Percentiles rank a stretch among this genome's conserved stretches.
These are phyloP conservation scores for Drosophila virilis DNA, from an alignment of 1,140 invertebrate genomes.

Conservation along the genomic window DNA sequence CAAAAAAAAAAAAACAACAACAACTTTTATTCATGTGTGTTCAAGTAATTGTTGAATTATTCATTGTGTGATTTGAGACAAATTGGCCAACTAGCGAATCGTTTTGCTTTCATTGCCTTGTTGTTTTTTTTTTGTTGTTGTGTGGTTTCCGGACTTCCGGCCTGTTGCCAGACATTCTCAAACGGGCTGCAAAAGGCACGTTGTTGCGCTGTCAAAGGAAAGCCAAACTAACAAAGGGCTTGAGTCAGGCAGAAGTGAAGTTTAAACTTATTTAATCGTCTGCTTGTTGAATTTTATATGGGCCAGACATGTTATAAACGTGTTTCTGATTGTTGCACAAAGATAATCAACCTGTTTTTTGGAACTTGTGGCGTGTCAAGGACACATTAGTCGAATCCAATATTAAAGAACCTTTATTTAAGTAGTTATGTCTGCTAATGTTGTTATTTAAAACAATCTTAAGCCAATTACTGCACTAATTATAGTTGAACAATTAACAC, in stretches of 20 bases:
- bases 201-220: background rate
- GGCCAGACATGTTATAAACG: constrained; percentile 1
- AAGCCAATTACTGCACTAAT: too few relatives aligned
- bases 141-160: background rate
- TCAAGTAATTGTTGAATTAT: constrained; percentile 5
- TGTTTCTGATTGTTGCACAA: background rate
- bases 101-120: background rate
- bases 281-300: background rate
- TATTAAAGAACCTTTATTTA: background rate
- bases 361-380: background rate
- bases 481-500: too few relatives aligned
- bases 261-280: background rate
- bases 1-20: background rate
- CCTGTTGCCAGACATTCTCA: background rate
- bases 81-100: constrained; percentile 9
- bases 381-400: background rate
- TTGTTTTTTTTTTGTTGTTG: background rate
- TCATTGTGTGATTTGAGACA: background rate
- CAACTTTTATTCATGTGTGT: background rate
- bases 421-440: background rate
- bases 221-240: background rate
- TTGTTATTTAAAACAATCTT: background rate
- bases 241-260: background rate
- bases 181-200: background rate
- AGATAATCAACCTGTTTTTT: constrained; percentile 11